Conservation (phyloP, 2,113 vertebrate genomes). For the Psammodynastes pulverulentus region DNA sequence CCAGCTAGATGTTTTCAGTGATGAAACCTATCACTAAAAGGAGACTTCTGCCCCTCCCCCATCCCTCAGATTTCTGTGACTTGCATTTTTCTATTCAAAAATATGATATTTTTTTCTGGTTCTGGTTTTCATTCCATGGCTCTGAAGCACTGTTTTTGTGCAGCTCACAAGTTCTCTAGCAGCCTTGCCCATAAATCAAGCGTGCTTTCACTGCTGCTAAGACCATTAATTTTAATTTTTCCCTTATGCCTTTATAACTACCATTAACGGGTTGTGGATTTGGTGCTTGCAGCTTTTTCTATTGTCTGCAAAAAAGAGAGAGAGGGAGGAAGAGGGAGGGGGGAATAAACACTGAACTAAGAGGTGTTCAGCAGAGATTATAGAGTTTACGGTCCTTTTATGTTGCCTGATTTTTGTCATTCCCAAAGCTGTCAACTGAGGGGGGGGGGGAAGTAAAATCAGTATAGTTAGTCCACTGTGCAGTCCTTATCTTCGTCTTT, state of each 20-base stretch:
- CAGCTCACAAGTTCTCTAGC: not conserved
- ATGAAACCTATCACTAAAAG: not conserved
- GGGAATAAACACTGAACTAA: conserved; percentile 31
- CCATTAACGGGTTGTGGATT: not conserved
- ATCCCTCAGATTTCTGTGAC: not conserved
- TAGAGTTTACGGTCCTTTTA: conserved; percentile 49
- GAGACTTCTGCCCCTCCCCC: not conserved
- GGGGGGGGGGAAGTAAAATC: conserved; percentile 46
- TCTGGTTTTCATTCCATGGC: not conserved
- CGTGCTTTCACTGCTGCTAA: not conserved
- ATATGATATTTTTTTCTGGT: not conserved
- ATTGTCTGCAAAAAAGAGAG: not conserved
- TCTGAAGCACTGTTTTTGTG: not conserved
- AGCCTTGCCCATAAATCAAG: conserved; percentile 16
- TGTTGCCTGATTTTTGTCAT: conserved; percentile 59
- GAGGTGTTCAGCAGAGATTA: conserved; percentile 25
- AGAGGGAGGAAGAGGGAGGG: rapidly evolving
- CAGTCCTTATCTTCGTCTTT: conserved; percentile 68
- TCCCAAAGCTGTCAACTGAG: conserved; percentile 63
- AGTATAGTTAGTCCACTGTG: conserved; percentile 58
- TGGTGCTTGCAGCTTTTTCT: conserved; percentile 1
- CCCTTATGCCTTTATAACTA: rapidly evolving
- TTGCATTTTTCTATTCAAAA: not conserved
- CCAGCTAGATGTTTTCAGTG: not conserved
- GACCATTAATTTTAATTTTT: not conserved